Conservation (phyloP, 2,113 vertebrate genomes). For the Rousettus leschenaultii region DNA sequence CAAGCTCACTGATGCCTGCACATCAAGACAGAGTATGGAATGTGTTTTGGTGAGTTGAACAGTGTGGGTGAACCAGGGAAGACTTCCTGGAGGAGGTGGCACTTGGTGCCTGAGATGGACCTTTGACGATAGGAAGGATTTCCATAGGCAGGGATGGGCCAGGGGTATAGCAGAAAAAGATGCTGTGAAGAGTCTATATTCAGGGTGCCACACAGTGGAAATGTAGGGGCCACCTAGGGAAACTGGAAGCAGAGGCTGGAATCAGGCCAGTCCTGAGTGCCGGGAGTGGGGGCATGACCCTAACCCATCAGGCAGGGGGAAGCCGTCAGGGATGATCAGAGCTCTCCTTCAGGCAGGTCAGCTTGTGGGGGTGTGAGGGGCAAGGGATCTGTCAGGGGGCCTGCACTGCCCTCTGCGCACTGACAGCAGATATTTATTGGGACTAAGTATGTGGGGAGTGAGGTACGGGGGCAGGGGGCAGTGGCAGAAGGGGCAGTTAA, state of each 20-base stretch:
- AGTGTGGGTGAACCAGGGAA: neutral
- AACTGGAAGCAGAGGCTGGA: neutral
- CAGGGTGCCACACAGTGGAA: neutral
- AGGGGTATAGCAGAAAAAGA: neutral
- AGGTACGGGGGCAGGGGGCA: neutral
- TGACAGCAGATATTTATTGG: neutral
- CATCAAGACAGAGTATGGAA: neutral
- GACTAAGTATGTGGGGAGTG: neutral
- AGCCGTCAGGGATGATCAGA: neutral
- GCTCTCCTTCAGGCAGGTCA: neutral
- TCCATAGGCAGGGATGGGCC: neutral
- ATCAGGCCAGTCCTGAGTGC: neutral
- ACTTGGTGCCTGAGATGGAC: neutral
- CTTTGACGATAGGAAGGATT: neutral
- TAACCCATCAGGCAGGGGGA: neutral
- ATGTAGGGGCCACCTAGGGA: neutral
- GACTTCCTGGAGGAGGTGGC: neutral
- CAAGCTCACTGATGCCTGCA: neutral
- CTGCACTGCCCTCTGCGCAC: accelerated
- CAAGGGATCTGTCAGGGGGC: neutral
- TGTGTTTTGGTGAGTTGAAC: neutral
- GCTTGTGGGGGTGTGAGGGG: neutral
- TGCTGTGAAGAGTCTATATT: neutral
- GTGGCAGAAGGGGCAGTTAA: neutral
- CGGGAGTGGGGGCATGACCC: neutral